Conservation (phyloP, 2,113 vertebrate genomes). For the Dissostichus mawsoni region DNA sequence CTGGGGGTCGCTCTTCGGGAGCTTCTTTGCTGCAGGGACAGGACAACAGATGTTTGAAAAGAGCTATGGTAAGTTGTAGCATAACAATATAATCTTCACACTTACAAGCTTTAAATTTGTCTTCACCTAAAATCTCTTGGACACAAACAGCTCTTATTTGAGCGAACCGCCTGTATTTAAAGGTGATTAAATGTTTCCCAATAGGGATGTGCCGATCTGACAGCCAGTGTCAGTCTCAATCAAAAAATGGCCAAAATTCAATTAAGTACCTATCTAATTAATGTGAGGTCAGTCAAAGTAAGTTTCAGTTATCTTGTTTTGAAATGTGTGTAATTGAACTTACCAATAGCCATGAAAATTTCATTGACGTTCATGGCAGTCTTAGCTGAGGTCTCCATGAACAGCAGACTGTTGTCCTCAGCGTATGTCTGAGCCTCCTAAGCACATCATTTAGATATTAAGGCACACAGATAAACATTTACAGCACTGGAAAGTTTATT, state of each 20-base stretch:
- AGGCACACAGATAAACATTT: neutral
- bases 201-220: too few relatives aligned
- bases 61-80: neutral
- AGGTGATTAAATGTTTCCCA: neutral
- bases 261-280: neutral
- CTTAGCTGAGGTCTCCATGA: conserved; percentile 99
- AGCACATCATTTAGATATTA: neutral
- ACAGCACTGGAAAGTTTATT: neutral
- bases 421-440: conserved; percentile 96
- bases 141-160: neutral
- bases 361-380: conserved; percentile 98
- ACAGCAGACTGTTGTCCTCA: conserved; percentile 96
- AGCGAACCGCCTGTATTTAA: neutral
- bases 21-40: conserved; percentile 90
- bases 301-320: neutral
- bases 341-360: conserved; percentile 98
- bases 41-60: neutral
- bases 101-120: neutral
- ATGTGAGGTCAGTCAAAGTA: neutral
- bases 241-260: too few relatives aligned
- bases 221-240: too few relatives aligned
- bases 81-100: neutral
- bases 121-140: neutral
- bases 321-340: neutral
- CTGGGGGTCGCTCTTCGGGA: conserved; percentile 94